Base-by-base conservation (phyloP, 2,113 vertebrate species). In the Dasyornis broadbenti region DNA sequence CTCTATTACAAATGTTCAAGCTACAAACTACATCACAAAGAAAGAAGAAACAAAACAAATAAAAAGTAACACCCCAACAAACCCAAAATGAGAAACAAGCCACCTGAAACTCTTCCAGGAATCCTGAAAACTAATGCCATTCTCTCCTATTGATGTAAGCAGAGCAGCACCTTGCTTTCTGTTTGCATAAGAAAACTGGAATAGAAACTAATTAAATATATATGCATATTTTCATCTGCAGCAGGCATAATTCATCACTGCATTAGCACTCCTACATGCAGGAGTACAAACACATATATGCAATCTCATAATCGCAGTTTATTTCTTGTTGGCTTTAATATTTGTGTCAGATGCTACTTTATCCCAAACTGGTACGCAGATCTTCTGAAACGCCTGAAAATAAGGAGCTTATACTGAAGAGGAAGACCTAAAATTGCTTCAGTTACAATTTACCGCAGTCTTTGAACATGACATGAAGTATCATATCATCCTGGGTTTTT, bases 181-280 rank as follows among this genome's bases (percentile, higher is more conserved):
- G 42, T n/a, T n/a, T n/a, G n/a, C n/a, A n/a, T n/a, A n/a, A n/a
- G n/a, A n/a, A n/a, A n/a, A n/a, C n/a, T n/a, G n/a, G n/a, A n/a
- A n/a, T n/a, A n/a, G n/a, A n/a, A n/a, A n/a, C 65, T 64, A 81
- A 95, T 95, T 73, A 97, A 96, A 97, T 92, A 96, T 90, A 92
- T 70, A 86, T 91, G 82, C 61, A 78, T 83, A 92, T 93, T 95
- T 93, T 92, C 44, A 89, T 92, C 92, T 94, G 83, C 52, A 89
- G 86, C 56, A 78, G 56, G 80, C 94, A 90, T 89, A 95, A 90
- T 78, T 83, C 80, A 93, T 28, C 50, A 54, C 64, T 86, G 69
- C 82, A 86, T 68, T 71, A 83, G 76, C 56, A 78, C 39, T 83
- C 68, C 60, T 89, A 44, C 50, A 88, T 16, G 35, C 47, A 80